A percentile compares a stretch with the other conserved stretches of the same genome.
phyloP scores from a whole-genome alignment of 53 echinoderm and acorn worm species.

The Hippasteria phrygiana region DNA sequence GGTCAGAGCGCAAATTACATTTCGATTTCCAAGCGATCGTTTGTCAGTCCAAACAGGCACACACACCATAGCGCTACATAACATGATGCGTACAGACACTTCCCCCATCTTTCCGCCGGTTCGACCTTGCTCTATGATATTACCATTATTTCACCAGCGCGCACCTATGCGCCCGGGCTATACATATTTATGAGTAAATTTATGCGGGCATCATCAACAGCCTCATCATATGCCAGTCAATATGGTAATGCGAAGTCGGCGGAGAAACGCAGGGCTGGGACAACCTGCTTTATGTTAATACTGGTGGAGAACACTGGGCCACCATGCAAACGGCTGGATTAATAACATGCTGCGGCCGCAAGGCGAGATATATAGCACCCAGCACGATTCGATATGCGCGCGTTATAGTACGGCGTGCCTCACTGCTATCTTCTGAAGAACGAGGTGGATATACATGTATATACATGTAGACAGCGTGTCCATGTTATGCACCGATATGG shows the following conservation, averaged over 20 bases:
- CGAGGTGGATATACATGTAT: no score
- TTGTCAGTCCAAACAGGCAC: conserved; percentile 28
- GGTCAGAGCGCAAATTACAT: conserved; percentile 47
- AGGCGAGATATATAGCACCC: conserved; percentile 54
- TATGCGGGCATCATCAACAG: conserved; percentile 50
- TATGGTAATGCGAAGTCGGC: conserved; percentile 53
- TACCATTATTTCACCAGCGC: conserved; percentile 43
- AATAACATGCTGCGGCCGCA: conserved; percentile 20
- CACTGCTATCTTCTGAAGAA: conserved; percentile 41
- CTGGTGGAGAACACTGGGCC: conserved; percentile 26
- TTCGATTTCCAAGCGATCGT: conserved; percentile 32
- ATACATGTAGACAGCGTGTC: not conserved
- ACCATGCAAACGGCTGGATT: conserved; percentile 51
- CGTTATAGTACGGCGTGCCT: not conserved
- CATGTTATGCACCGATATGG: not conserved
- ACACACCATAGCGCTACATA: not conserved
- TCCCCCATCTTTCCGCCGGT: not conserved
- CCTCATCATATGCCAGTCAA: conserved; percentile 39
- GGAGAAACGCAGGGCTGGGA: not conserved
- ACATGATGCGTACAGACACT: conserved; percentile 22
- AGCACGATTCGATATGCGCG: conserved; percentile 30
- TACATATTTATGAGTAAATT: conserved; percentile 62
- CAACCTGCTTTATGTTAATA: conserved; percentile 57
- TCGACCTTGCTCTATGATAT: conserved; percentile 43
- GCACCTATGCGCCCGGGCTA: conserved; percentile 12